These are phyloP conservation scores for Drosophila mulleri DNA, from an alignment of 2,888 invertebrate species.

Conservation along the genomic window DNA sequence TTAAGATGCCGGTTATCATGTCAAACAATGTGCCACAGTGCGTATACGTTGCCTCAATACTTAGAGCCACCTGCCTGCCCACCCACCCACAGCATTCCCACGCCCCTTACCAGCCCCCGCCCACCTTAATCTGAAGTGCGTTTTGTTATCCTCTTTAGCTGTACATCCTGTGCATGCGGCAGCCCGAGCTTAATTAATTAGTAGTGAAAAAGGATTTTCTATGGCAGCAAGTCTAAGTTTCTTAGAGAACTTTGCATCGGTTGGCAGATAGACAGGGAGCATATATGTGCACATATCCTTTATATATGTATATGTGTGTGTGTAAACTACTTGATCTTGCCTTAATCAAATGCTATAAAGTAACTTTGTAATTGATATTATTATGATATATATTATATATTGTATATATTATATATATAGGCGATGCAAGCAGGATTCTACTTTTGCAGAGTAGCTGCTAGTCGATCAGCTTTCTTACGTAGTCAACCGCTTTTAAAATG, in stretches of 20 bases:
- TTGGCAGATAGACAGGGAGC: not conserved
- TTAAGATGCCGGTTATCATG: slow-evolving; percentile 72
- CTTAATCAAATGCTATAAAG: no score
- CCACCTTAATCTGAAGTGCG: slow-evolving; percentile 9
- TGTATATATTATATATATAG: no score
- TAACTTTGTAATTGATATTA: no score
- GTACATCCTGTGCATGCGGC: slow-evolving; percentile 11
- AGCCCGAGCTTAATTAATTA: slow-evolving; percentile 70
- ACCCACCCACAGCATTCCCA: no score
- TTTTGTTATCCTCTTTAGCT: slow-evolving; percentile 26
- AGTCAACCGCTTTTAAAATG: slow-evolving; percentile 45
- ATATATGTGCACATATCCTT: not conserved
- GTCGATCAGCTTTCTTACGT: not conserved
- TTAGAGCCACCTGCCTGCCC: slow-evolving; percentile 21
- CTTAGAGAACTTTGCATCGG: slow-evolving; percentile 10
- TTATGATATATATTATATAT: no score
- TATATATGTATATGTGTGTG: no score
- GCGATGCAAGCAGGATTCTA: no score
- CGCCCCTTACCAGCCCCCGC: no score
- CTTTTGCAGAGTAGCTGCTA: not conserved
- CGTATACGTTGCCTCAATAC: slow-evolving; percentile 58
- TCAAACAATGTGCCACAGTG: slow-evolving; percentile 52
- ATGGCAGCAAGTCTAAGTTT: slow-evolving; percentile 32
- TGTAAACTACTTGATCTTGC: no score
- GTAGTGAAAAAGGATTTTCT: slow-evolving; percentile 52